Conservation (phyloP, 2,888 invertebrate genomes). For the Mantis religiosa region DNA sequence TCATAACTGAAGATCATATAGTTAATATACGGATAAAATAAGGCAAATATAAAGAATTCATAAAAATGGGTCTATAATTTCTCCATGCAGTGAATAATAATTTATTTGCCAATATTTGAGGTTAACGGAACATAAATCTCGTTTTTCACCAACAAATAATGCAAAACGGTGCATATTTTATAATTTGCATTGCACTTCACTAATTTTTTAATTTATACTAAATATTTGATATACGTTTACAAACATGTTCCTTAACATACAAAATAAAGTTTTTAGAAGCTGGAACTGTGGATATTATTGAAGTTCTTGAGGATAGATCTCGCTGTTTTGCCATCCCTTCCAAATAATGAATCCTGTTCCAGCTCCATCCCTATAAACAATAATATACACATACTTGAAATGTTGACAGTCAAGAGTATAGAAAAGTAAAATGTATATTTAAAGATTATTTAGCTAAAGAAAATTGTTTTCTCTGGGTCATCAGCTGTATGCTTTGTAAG, state of each 20-base stretch:
- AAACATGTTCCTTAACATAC: not conserved
- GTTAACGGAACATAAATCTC: not conserved
- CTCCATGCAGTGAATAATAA: not conserved
- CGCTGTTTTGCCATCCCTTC: not conserved
- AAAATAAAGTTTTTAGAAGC: not conserved
- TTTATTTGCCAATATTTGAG: not conserved
- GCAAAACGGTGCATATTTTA: not conserved
- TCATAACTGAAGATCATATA: too few species aligned
- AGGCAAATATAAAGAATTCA: not conserved
- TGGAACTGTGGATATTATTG: not conserved
- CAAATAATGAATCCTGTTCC: not conserved
- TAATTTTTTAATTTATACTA: not conserved
- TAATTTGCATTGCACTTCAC: not conserved
- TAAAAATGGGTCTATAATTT: not conserved
- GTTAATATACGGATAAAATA: not conserved
- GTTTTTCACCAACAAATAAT: not conserved
- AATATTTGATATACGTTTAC: not conserved
- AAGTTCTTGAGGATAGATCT: not conserved
- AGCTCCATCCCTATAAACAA: not conserved
- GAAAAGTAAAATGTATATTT: too few species aligned
- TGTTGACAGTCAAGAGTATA: too few species aligned
- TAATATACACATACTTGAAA: not conserved
- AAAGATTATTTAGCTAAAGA: too few species aligned
- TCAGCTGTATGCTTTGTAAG: too few species aligned
- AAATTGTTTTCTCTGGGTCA: too few species aligned